Evolutionary conservation across 2,797 vertebrate genomes (phyloP).

Genomic region (Brotula barbata): DNA sequence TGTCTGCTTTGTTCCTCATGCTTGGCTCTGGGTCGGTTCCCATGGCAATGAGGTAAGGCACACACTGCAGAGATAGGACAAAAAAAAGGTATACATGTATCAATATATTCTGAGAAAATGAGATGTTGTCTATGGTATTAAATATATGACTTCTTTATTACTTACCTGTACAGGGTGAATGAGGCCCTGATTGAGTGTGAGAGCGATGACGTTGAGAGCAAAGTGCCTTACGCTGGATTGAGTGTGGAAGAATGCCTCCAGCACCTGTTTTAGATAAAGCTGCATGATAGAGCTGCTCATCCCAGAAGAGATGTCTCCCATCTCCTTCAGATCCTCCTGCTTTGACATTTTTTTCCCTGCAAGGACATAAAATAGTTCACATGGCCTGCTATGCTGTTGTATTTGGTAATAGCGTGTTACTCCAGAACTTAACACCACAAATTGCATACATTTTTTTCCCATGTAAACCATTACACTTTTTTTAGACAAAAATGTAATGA

Average conservation of each 20-base stretch:
- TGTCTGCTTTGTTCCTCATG: constrained; percentile 97
- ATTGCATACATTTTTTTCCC: too few relatives aligned
- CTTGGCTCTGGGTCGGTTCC: constrained; percentile 96
- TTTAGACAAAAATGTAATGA: too few relatives aligned
- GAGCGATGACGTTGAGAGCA: constrained; percentile 94
- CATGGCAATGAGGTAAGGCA: constrained; percentile 98
- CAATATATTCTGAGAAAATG: not conserved
- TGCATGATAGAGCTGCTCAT: constrained; percentile 99
- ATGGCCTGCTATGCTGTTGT: not conserved
- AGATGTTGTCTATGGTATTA: too few relatives aligned
- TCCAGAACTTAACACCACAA: too few relatives aligned
- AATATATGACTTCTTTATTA: too few relatives aligned
- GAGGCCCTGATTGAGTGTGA: constrained; percentile 96
- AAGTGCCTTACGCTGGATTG: constrained; percentile 95
- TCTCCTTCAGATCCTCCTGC: constrained; percentile 97
- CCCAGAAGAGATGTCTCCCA: constrained; percentile 97
- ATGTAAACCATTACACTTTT: too few relatives aligned
- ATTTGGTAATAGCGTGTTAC: not conserved
- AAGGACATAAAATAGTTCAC: constrained; percentile 8
- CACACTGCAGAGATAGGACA: constrained; percentile 81
- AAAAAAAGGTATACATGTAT: constrained; percentile 1
- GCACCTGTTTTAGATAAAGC: constrained; percentile 97
- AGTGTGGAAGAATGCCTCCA: constrained; percentile 93
- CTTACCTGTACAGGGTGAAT: constrained; percentile 88
- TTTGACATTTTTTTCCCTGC: constrained; percentile 97